Evolutionary conservation across 2,113 vertebrate genomes (phyloP).

Genomic region (Brachyhypopomus occidentalis): DNA sequence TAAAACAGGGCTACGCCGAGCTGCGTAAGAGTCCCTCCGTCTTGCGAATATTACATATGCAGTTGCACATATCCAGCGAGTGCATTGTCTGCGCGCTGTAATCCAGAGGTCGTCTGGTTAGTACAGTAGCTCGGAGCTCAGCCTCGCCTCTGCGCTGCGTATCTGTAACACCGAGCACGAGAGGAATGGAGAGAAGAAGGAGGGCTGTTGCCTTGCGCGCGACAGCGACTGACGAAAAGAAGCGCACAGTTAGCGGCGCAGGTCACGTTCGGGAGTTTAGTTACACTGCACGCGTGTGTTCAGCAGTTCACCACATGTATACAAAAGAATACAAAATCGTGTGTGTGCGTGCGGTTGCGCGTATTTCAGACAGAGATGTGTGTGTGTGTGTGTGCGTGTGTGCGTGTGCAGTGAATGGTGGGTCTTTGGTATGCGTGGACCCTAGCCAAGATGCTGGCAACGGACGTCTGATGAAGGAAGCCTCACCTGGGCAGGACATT

Average conservation of each 20-base stretch:
- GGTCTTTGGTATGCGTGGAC: conserved; percentile 62
- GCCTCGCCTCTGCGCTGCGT: conserved; percentile 67
- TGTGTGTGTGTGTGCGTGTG: neutral
- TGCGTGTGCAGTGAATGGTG: neutral
- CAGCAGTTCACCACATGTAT: too few species aligned
- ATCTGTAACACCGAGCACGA: conserved; percentile 71
- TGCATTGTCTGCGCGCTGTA: conserved; percentile 50
- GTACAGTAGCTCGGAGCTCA: conserved; percentile 42
- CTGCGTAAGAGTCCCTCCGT: too few species aligned
- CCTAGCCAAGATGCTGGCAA: conserved; percentile 53
- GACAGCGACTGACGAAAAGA: too few species aligned
- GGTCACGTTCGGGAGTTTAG: too few species aligned
- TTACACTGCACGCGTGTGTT: too few species aligned
- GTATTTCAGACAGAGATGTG: conserved; percentile 46
- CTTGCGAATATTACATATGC: too few species aligned
- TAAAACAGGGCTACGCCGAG: too few species aligned
- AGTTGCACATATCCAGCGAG: conserved; percentile 45
- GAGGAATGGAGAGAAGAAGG: conserved; percentile 62
- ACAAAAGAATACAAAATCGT: conserved; percentile 58
- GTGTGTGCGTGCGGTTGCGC: conserved; percentile 60
- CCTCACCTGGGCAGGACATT: conserved; percentile 71
- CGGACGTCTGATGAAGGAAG: conserved; percentile 55
- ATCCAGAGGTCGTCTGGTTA: conserved; percentile 49
- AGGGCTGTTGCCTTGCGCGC: too few species aligned
- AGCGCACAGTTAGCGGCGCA: too few species aligned